Evolutionary conservation across 2,797 vertebrate genomes (phyloP), one percentile per base, ranked within the genome.

Genomic region (Remorina albescens): DNA sequence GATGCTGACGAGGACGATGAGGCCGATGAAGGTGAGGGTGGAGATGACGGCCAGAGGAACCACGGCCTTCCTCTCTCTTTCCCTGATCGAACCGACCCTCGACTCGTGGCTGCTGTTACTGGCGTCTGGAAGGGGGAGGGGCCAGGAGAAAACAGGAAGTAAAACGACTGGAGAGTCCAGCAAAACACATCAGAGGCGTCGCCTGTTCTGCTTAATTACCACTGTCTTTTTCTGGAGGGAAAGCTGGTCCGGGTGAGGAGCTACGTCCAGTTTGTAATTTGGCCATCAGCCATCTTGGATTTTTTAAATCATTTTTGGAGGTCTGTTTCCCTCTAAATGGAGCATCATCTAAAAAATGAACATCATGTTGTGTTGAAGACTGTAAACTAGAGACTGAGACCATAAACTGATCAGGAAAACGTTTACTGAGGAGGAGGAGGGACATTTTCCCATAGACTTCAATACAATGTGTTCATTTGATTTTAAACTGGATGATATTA

Each of bases 81-180:
- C 96, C 88, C 94, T 92, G 81, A 95, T 93, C 65, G 96, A 94
- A 67, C 96, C 97, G 6, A 99, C 95, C 82, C 96, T 94, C 42
- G 97, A 99, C 90, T 98, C 96, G 73, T 97, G 98, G 95, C 97
- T 99, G 96, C 96, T 99, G 97, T 97, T 98, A 92, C 95, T 97
- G 93, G 95, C 96, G 76, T 98, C 98, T 99, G 86, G 87, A 88
- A 93, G 85, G 83, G 76, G 93, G 60, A 9, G 23, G 19, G 7
- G 4, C 91, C 90, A 84, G 88, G 15, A 3, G 34, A 19, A 2
- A 19, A 37, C 0, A 1, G 21, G 60, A 11, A 1, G 44, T 39
- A 39, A 70, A 56, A 16, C 3, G 0, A 7, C 25, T 19, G 21
- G 23, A 23, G 57, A 13, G 32, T 0, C 6, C 36, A 30, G 15